phyloP scores from a whole-genome alignment of 2,113 vertebrate genomes.

The Anolis carolinensis region DNA sequence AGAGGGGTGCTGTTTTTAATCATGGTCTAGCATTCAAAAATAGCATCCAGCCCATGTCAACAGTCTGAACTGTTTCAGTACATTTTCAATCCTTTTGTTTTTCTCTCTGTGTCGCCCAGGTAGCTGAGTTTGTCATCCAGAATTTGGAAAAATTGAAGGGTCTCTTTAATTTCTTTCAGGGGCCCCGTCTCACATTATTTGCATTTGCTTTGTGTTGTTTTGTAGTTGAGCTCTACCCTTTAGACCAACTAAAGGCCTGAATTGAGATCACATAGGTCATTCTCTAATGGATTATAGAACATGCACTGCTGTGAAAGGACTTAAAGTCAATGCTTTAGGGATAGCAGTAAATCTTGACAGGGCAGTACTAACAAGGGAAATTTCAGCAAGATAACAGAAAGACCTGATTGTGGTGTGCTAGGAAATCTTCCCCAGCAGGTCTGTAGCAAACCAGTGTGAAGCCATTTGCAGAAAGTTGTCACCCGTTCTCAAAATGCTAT shows the following conservation, averaged over 20 bases:
- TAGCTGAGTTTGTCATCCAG: neutral
- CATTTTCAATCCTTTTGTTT: neutral
- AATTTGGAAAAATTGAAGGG: neutral
- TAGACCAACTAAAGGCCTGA: neutral
- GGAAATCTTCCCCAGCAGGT: neutral
- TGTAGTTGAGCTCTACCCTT: neutral
- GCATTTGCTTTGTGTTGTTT: neutral
- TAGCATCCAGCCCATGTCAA: neutral
- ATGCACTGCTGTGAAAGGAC: neutral
- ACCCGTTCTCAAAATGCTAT: neutral
- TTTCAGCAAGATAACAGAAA: neutral
- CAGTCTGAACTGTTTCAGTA: neutral
- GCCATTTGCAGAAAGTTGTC: neutral
- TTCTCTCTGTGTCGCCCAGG: neutral
- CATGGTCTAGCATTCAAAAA: neutral
- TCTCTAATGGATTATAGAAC: neutral
- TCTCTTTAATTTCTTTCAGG: neutral
- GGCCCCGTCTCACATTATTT: no score
- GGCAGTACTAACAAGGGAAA: neutral
- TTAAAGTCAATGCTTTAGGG: neutral
- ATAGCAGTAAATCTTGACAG: neutral
- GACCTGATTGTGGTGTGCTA: neutral
- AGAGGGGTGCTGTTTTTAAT: neutral
- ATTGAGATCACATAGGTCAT: neutral
- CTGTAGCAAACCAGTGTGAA: constrained; percentile 1